A percentile compares a stretch with the other conserved stretches of the same genome.
phyloP scores from a whole-genome alignment of 2,888 invertebrate genomes.

The Synergus japonicus region DNA sequence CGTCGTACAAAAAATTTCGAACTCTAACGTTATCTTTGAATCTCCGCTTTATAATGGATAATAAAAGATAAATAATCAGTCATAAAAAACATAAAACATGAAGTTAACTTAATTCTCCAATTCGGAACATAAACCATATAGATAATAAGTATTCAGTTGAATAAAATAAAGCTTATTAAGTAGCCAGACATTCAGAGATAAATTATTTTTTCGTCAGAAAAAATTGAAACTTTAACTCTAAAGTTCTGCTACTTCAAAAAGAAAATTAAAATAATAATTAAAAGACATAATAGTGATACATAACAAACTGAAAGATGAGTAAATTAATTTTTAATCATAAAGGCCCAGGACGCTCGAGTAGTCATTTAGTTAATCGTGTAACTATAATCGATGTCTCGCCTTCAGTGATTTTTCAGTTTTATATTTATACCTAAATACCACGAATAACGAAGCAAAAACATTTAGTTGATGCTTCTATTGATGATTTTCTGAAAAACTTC shows the following conservation, averaged over 20 bases:
- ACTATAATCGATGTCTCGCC: neutral
- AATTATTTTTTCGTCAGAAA: neutral
- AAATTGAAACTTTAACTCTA: neutral
- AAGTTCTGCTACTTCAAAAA: neutral
- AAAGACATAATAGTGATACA: neutral
- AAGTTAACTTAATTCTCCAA: neutral
- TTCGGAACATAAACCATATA: neutral
- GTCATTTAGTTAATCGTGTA: neutral
- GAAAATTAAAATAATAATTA: neutral
- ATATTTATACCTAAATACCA: neutral
- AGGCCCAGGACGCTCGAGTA: neutral
- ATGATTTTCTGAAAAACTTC: neutral
- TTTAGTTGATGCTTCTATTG: neutral
- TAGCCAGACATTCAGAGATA: neutral
- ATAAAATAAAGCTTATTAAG: neutral
- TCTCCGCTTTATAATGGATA: neutral
- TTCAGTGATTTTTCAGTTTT: neutral
- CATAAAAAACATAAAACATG: neutral
- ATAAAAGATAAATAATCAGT: neutral
- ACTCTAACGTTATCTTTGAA: neutral
- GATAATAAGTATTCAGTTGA: too few relatives aligned
- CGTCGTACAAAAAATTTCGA: neutral
- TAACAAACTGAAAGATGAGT: neutral
- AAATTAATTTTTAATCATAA: neutral
- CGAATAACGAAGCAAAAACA: neutral